Conservation (phyloP, 1,140 invertebrate genomes). For the Cyclargus thomasi region DNA sequence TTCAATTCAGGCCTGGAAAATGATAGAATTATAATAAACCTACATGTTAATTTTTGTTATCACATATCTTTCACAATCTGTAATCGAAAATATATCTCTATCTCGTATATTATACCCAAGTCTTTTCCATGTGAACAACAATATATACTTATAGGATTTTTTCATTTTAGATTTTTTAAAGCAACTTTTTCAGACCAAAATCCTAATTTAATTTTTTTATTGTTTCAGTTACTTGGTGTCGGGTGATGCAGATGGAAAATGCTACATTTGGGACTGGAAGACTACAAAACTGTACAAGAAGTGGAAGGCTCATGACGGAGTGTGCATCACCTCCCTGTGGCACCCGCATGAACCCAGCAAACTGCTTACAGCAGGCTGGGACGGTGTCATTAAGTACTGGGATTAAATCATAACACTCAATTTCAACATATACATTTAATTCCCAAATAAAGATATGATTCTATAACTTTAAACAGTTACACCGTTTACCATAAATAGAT, state of each 20-base stretch:
- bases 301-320: constrained; percentile 99
- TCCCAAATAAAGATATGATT: constrained; percentile 24
- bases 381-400: constrained; percentile 99
- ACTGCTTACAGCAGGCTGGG: constrained; percentile 97
- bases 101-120: no score
- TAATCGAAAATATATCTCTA: no score
- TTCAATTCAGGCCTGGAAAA: no score
- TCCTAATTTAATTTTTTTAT: not conserved
- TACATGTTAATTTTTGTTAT: no score
- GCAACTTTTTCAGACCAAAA: no score
- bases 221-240: constrained; percentile 93
- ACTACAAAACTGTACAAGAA: constrained; percentile 98
- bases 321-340: constrained; percentile 96
- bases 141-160: no score
- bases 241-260: constrained; percentile 99
- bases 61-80: no score
- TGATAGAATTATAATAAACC: no score
- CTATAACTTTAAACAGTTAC: constrained; percentile 32
- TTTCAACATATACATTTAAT: constrained; percentile 48
- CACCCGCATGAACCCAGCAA: constrained; percentile 99
- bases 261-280: constrained; percentile 99
- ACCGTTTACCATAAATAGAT: constrained; percentile 54
- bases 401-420: constrained; percentile 80
- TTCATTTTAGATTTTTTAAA: no score
- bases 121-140: no score